phyloP scores from a whole-genome alignment of 2,797 vertebrate genomes.

The Coccyzus lansbergi region DNA sequence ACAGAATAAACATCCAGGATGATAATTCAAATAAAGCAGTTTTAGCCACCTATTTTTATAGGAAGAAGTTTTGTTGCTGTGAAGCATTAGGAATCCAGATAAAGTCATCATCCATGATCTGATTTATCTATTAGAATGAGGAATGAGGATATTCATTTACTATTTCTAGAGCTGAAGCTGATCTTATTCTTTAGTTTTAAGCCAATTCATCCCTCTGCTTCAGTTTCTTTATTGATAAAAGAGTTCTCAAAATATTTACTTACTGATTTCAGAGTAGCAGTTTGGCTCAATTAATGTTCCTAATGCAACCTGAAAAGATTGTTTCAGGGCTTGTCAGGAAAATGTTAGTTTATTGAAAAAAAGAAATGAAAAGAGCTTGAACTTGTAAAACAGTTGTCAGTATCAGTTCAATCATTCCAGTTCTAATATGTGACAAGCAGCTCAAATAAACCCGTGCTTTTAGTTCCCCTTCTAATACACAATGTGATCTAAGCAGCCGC shows the following conservation, averaged over 20 bases:
- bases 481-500: constrained; percentile 61
- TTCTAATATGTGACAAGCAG: background rate
- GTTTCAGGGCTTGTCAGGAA: background rate
- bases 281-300: background rate
- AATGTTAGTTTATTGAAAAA: background rate
- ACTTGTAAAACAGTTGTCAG: background rate
- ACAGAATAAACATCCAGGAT: background rate
- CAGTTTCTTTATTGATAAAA: constrained; percentile 1
- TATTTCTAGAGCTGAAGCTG: constrained; percentile 9
- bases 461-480: constrained; percentile 26
- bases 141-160: background rate
- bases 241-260: background rate
- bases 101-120: constrained; percentile 29
- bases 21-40: background rate
- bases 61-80: background rate
- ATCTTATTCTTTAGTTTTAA: background rate
- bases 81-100: constrained; percentile 38
- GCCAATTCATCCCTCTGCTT: background rate
- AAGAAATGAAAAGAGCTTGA: background rate
- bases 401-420: background rate
- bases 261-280: background rate
- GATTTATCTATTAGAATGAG: constrained; percentile 19
- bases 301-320: background rate
- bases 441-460: constrained; percentile 25
- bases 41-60: background rate